These are phyloP conservation scores for Brienomyrus longianalis DNA, from an alignment of 2,113 vertebrate species.

Conservation along the genomic window DNA sequence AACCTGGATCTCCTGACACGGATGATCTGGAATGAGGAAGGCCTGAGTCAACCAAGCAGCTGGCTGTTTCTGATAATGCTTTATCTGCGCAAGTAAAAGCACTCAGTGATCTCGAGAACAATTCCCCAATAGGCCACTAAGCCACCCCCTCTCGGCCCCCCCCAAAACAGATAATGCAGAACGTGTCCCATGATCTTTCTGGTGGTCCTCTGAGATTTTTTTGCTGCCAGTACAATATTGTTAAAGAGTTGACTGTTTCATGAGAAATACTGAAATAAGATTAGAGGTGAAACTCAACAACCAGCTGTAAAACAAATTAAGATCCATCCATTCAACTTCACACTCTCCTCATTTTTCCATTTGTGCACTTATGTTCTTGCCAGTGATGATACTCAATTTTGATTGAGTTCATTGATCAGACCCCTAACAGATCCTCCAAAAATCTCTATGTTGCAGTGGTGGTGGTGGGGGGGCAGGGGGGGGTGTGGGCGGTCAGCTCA, in stretches of 20 bases:
- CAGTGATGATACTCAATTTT: not conserved
- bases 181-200: not conserved
- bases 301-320: not conserved
- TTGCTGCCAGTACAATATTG: not conserved
- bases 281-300: not conserved
- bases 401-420: not conserved
- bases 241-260: not conserved
- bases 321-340: not conserved
- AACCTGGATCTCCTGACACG: not conserved
- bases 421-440: not conserved
- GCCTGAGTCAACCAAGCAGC: not conserved
- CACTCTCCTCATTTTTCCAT: not conserved
- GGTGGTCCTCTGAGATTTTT: not conserved
- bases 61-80: conserved; percentile 14
- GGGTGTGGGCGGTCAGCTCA: not conserved
- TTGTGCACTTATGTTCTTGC: not conserved
- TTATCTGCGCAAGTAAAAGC: not conserved
- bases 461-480: no score
- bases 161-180: not conserved
- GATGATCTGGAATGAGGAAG: not conserved
- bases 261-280: not conserved
- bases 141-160: not conserved
- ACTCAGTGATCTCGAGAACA: not conserved
- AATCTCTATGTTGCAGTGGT: not conserved
- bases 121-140: not conserved